phyloP scores from a whole-genome alignment of 2,888 invertebrate species.

The Drosophila lutescens region DNA sequence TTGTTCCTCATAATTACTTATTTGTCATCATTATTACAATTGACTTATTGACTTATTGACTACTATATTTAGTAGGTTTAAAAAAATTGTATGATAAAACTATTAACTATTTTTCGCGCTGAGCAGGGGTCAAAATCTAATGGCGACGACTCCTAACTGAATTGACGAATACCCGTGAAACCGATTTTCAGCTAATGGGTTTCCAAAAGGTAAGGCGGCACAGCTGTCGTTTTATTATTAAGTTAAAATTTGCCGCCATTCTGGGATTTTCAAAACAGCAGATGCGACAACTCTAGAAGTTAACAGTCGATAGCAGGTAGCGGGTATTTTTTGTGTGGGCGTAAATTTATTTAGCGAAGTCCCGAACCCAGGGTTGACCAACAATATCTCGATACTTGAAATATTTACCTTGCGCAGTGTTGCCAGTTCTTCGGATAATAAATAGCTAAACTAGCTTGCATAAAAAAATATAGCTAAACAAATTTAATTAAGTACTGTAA shows the following conservation, averaged over 20 bases:
- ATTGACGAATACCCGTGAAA: neutral
- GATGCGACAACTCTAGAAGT: neutral
- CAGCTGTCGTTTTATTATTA: constrained; percentile 4
- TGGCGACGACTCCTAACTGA: neutral
- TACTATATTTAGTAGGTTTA: no score
- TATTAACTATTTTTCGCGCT: no score
- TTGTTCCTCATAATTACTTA: neutral
- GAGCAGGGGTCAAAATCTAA: no score
- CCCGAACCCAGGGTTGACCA: neutral
- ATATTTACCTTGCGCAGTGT: neutral
- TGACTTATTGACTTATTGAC: no score
- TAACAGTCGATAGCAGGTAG: constrained; percentile 2
- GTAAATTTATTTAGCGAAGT: neutral
- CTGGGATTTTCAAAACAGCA: neutral
- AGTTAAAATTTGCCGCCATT: neutral
- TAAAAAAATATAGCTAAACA: no score
- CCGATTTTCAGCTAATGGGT: neutral
- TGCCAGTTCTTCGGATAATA: no score
- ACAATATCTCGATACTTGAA: neutral
- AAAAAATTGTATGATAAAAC: no score
- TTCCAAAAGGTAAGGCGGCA: neutral
- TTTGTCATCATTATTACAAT: neutral
- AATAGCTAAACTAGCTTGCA: no score
- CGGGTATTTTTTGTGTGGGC: neutral
- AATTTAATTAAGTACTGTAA: no score